Conservation (phyloP, 1,140 invertebrate species). For the Cyrtorhinus lividipennis region DNA sequence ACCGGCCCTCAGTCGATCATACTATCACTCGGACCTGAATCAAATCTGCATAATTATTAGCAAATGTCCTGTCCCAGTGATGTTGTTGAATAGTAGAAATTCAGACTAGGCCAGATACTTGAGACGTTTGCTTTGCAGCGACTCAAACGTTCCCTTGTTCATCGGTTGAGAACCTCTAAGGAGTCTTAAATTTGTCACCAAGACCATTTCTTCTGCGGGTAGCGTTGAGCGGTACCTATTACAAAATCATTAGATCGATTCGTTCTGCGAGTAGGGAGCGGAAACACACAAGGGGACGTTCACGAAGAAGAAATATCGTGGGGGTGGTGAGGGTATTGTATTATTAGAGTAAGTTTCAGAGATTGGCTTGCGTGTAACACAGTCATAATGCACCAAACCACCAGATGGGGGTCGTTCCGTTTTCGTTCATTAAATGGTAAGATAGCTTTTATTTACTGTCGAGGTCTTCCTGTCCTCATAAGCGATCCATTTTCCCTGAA, state of each 20-base stretch:
- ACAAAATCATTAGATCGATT: background rate
- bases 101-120: too few relatives aligned
- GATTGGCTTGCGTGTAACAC: slow-evolving; percentile 1
- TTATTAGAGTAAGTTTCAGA: background rate
- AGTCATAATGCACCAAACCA: background rate
- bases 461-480: background rate
- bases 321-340: background rate
- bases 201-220: background rate
- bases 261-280: background rate
- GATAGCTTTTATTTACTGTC: slow-evolving; percentile 8
- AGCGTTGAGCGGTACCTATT: background rate
- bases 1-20: too few relatives aligned
- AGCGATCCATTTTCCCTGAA: background rate
- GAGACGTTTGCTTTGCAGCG: too few relatives aligned
- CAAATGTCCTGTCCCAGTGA: too few relatives aligned
- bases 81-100: too few relatives aligned
- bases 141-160: too few relatives aligned
- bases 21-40: too few relatives aligned
- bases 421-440: slow-evolving; percentile 1
- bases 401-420: background rate
- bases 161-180: too few relatives aligned
- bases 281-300: background rate
- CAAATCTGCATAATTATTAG: too few relatives aligned
- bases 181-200: background rate
- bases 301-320: background rate